A percentile compares a stretch with the other conserved stretches of the same genome.
Conservation (phyloP, 1,140 invertebrate genomes). For the Drosophila asahinai region DNA sequence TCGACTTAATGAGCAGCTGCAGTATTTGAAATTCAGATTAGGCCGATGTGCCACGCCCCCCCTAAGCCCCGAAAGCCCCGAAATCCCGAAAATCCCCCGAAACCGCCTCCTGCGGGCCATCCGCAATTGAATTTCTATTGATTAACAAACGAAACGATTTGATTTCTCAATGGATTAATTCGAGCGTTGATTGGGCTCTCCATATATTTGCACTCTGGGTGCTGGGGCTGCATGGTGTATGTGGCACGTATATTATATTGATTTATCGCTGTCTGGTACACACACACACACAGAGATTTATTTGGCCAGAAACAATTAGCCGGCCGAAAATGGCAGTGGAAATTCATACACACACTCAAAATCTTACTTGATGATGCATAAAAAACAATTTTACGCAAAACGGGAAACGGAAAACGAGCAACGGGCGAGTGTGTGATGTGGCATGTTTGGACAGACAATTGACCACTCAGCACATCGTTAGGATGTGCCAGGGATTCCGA, state of each 20-base stretch:
- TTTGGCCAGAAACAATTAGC: constrained; percentile 49
- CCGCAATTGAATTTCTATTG: constrained; percentile 40
- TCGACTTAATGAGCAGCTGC: constrained; percentile 3
- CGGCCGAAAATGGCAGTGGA: constrained; percentile 16
- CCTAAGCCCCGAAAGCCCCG: not conserved
- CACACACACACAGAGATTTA: constrained; percentile 18
- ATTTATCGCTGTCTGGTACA: constrained; percentile 39
- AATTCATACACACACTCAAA: constrained; percentile 7
- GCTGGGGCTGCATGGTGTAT: not conserved
- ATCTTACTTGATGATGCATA: constrained; percentile 57
- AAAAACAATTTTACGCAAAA: constrained; percentile 55
- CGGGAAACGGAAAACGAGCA: not conserved
- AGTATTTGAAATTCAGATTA: constrained; percentile 7
- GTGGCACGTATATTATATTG: constrained; percentile 25
- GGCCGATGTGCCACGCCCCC: not conserved
- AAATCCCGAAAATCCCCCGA: not conserved
- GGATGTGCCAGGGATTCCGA: constrained; percentile 31
- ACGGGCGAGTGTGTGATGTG: not conserved
- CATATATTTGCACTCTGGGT: constrained; percentile 28
- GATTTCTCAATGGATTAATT: constrained; percentile 49
- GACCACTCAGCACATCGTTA: constrained; percentile 61
- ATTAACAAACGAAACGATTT: constrained; percentile 39
- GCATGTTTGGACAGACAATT: constrained; percentile 39
- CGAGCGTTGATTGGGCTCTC: constrained; percentile 39
- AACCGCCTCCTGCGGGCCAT: not conserved